Evolutionary conservation across 2,113 vertebrate species (phyloP).

Genomic region (Heterochromis multidens): DNA sequence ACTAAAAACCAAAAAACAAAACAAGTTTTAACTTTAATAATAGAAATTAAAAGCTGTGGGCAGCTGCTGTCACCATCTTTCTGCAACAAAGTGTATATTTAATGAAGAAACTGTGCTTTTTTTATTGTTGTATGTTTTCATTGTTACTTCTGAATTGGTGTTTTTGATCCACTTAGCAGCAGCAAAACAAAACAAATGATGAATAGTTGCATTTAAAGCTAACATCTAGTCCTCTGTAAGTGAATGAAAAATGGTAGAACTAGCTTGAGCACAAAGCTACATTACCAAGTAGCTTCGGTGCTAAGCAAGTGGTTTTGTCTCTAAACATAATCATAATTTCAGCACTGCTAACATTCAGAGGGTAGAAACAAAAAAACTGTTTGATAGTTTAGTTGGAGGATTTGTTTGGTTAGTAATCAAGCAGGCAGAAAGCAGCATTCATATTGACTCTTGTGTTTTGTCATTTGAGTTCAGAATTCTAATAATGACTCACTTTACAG

Average conservation of each 20-base stretch:
- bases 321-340: not conserved
- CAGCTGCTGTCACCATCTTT: too few relatives aligned
- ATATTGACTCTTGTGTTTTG: not conserved
- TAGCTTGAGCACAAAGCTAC: not conserved
- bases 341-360: rapidly evolving
- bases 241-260: not conserved
- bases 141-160: not conserved
- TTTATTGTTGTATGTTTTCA: too few relatives aligned
- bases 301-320: not conserved
- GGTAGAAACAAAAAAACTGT: rapidly evolving
- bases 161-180: not conserved
- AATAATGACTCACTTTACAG: not conserved
- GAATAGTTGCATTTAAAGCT: too few relatives aligned
- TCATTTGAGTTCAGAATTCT: not conserved
- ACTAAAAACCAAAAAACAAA: not conserved
- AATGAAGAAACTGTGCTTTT: too few relatives aligned
- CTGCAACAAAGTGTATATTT: too few relatives aligned
- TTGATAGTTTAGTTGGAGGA: not conserved
- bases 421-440: not conserved
- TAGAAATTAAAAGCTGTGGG: too few relatives aligned
- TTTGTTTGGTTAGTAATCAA: not conserved
- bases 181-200: too few relatives aligned
- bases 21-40: too few relatives aligned
- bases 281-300: rapidly evolving
- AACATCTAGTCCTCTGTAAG: not conserved